Percentiles rank a stretch among this genome's conserved stretches.
phyloP scores from a whole-genome alignment of 2,113 vertebrate genomes.

The Misgurnus anguillicaudatus region DNA sequence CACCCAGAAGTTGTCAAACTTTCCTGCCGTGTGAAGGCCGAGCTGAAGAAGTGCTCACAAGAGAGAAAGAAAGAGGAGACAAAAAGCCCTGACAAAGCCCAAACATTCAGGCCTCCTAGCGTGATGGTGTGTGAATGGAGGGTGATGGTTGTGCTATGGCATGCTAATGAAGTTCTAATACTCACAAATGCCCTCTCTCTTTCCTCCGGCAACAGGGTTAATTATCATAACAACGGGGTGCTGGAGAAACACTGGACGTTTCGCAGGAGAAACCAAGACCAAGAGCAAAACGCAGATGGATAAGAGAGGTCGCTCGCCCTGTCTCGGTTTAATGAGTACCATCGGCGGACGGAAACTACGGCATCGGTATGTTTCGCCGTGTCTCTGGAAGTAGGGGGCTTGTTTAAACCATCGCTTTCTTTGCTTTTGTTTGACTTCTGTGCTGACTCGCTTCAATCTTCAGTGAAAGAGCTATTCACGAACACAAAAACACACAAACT shows the following conservation, averaged over 20 bases:
- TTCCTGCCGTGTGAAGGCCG: slow-evolving; percentile 43
- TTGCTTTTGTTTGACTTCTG: slow-evolving; percentile 26
- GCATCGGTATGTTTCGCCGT: background rate
- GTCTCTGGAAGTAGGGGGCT: slow-evolving; percentile 15
- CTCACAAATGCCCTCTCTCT: slow-evolving; percentile 76
- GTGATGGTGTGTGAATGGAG: slow-evolving; percentile 62
- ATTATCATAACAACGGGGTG: slow-evolving; percentile 82
- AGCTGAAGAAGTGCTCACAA: slow-evolving; percentile 48
- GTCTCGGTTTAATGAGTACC: slow-evolving; percentile 72
- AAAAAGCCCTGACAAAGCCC: slow-evolving; percentile 58
- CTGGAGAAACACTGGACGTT: slow-evolving; percentile 67
- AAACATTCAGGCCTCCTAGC: slow-evolving; percentile 53
- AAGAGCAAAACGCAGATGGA: slow-evolving; percentile 74
- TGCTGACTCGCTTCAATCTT: slow-evolving; percentile 52
- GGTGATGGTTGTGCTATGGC: slow-evolving; percentile 71
- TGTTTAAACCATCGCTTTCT: slow-evolving; percentile 36
- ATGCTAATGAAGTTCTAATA: slow-evolving; percentile 79
- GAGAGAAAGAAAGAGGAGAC: slow-evolving; percentile 55
- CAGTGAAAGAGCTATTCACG: slow-evolving; percentile 69
- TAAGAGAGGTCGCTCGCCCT: slow-evolving; percentile 66
- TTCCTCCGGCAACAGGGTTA: slow-evolving; percentile 72
- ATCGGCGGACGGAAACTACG: background rate
- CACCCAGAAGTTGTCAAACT: slow-evolving; percentile 57
- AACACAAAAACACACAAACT: slow-evolving; percentile 37
- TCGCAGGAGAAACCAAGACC: slow-evolving; percentile 59